phyloP scores from a whole-genome alignment of 2,797 vertebrate species.

The Otus scops region DNA sequence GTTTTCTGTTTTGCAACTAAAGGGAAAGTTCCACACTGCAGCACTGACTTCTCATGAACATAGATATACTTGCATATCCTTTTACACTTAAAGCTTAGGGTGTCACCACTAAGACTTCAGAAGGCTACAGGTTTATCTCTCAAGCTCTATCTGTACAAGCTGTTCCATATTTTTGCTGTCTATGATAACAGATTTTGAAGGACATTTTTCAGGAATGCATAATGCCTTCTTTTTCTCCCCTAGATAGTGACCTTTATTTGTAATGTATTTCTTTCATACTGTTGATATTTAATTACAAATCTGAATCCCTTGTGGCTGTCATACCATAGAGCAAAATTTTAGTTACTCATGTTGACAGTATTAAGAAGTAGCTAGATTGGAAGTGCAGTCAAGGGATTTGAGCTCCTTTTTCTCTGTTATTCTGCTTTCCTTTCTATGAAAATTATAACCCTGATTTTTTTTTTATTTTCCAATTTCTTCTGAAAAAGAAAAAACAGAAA shows the following conservation, averaged over 20 bases:
- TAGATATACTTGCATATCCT: neutral
- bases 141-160: neutral
- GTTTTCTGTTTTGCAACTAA: neutral
- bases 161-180: neutral
- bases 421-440: neutral
- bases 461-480: neutral
- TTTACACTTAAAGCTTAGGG: neutral
- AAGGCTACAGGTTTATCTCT: neutral
- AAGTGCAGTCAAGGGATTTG: neutral
- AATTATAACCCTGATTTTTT: neutral
- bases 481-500: neutral
- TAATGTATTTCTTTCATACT: neutral
- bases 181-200: neutral
- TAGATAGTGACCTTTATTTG: neutral
- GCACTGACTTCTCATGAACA: neutral
- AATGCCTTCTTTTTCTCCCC: neutral
- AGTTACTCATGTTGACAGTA: neutral
- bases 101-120: neutral
- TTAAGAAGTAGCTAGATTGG: neutral
- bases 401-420: neutral
- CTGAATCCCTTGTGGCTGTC: neutral
- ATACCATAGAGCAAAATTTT: neutral
- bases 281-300: conserved; percentile 4
- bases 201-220: neutral
- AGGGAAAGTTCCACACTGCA: neutral